Percentiles rank a stretch among this genome's conserved stretches.
Conservation (phyloP, 1,140 invertebrate species). For the Bombus picipes region DNA sequence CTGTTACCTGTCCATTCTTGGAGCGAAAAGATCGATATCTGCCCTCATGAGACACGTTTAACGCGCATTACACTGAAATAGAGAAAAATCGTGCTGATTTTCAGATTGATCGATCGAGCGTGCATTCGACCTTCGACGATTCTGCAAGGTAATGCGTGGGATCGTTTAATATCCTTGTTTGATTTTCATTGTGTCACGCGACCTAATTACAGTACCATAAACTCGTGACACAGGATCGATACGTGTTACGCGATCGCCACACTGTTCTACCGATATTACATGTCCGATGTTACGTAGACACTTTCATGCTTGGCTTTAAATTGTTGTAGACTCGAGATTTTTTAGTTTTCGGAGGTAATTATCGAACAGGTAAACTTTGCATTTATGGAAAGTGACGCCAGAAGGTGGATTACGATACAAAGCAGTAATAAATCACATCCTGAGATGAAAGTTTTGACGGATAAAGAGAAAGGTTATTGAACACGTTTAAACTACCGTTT, state of each 20-base stretch:
- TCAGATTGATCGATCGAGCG: background rate
- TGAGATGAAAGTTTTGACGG: background rate
- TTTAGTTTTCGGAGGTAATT: background rate
- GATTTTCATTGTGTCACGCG: background rate
- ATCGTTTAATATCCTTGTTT: slow-evolving; percentile 11
- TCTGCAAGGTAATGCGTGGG: slow-evolving; percentile 14
- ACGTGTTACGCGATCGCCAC: background rate
- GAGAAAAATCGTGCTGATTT: background rate
- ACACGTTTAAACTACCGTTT: background rate
- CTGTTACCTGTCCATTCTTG: slow-evolving; percentile 16
- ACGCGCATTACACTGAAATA: background rate
- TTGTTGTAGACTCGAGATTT: background rate
- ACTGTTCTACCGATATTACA: background rate
- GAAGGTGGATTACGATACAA: background rate
- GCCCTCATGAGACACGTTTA: background rate
- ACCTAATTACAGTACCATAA: background rate
- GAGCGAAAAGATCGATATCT: slow-evolving; percentile 46
- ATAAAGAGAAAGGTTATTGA: background rate
- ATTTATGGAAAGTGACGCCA: background rate
- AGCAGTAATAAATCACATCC: background rate
- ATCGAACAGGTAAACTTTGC: background rate
- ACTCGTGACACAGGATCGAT: background rate
- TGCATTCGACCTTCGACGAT: slow-evolving; percentile 30
- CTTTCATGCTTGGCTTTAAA: background rate
- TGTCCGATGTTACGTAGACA: background rate